Base-by-base conservation (phyloP, 1,140 invertebrate species). In the Melanaphis sacchari region DNA sequence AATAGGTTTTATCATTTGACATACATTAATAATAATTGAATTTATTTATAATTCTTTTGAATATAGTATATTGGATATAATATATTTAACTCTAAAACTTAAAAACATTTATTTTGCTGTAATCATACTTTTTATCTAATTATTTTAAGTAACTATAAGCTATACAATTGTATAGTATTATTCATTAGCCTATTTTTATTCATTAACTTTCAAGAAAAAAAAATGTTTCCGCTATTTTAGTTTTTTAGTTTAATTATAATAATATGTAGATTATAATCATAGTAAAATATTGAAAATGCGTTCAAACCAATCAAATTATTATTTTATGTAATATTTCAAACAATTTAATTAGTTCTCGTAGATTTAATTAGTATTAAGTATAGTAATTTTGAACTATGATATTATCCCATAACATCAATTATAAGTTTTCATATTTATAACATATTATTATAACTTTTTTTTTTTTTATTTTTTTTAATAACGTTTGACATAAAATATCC, bases 381-480 rank as follows among this genome's bases (percentile, higher is more conserved):
- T 4, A 36, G 31, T 76, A 18, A 76, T 21, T 66, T n/a, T 76
- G n/a, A n/a, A 76, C 31, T 6, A 76, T 36, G 31, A n/a, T 76
- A 76, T 76, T 76, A n/a, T 18, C 31, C 24, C 59, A 18, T n/a
- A 76, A 76, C 59, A 18, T 15, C 5, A n/a, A 76, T 76, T 76
- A 76, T n/a, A 76, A 76, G 59, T 76, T n/a, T n/a, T 76, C 24
- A n/a, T 76, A n/a, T 76, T 66, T 66, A 66, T n/a, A n/a, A 66
- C 11, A 31, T 15, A 76, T 76, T n/a, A 76, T 76, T 18, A 76
- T 76, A n/a, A 21, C 59, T 76, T 9, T 31, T 66, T 76, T 76
- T n/a, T 66, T 31, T 76, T n/a, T 31, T 76, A 18, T 15, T n/a
- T 76, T 18, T 76, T n/a, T 6, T 6, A 1, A 8, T 18, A 76